These are phyloP conservation scores for Himalopsyche phryganea DNA, from an alignment of 1,140 invertebrate genomes.

Conservation along the genomic window DNA sequence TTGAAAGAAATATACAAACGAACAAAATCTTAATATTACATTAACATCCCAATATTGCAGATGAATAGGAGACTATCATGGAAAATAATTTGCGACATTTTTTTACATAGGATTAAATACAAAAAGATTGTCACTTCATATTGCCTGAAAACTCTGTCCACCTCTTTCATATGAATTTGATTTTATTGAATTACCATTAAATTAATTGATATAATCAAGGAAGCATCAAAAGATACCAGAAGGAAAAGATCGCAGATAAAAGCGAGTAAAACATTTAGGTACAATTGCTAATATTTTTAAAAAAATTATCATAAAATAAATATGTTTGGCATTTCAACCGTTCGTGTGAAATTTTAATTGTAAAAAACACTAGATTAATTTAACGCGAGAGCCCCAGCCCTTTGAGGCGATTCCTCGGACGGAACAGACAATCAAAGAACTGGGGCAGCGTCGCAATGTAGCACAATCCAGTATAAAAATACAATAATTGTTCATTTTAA, in stretches of 20 bases:
- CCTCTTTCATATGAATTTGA: neutral
- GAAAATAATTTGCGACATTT: slow-evolving; percentile 15
- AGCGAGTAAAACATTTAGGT: slow-evolving; percentile 2
- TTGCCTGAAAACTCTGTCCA: slow-evolving; percentile 1
- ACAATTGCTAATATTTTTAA: slow-evolving; percentile 1
- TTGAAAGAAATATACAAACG: slow-evolving; percentile 7
- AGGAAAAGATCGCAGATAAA: slow-evolving; percentile 16
- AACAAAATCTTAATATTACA: slow-evolving; percentile 16
- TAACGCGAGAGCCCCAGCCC: slow-evolving; percentile 27
- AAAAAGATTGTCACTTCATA: slow-evolving; percentile 15
- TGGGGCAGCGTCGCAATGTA: slow-evolving; percentile 21
- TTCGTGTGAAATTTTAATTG: slow-evolving; percentile 3
- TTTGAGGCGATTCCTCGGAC: neutral
- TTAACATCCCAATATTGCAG: slow-evolving; percentile 8
- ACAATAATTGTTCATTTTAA: slow-evolving; percentile 26
- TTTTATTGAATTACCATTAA: no score
- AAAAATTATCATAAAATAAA: slow-evolving; percentile 15
- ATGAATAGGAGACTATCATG: slow-evolving; percentile 4
- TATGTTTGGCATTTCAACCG: neutral
- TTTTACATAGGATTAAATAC: slow-evolving; percentile 9
- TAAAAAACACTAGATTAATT: slow-evolving; percentile 26
- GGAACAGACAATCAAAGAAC: slow-evolving; percentile 4
- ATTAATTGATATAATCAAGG: no score
- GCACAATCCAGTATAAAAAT: slow-evolving; percentile 31
- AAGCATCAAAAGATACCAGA: neutral